Evolutionary conservation across 2,113 vertebrate genomes (phyloP), one percentile per base, ranked within the genome.

Genomic region (Pedetes capensis): DNA sequence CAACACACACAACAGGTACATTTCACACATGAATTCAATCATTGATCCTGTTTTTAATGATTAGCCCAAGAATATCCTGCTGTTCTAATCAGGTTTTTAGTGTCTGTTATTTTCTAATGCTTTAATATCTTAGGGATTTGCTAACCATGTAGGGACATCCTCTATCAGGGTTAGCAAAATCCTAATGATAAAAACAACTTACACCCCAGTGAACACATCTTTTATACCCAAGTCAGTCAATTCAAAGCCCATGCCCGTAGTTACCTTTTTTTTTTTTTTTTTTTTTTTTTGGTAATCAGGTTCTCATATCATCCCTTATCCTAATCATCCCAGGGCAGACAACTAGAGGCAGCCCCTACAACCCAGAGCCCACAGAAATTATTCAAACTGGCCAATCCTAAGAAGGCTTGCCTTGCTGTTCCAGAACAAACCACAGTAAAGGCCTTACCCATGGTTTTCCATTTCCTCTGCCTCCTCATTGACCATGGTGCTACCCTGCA

Each of bases 101-200:
- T 84, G 86, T 83, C 37, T 59, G 14, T n/a, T 80, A 55, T 69
- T 96, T 91, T 80, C 39, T 84, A 37, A 69, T 91, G 29, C 79
- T 90, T 88, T 53, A 4, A 91, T n/a, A 25, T 44, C 23, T 32
- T 39, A 6, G 66, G n/a, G 49, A 20, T n/a, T 93, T 82, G 49
- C 25, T 93, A 39, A 66, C 37, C 71, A n/a, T 92, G 42, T n/a
- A 79, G 44, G 14, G 42, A 55, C 18, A 81, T 22, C 16, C 4
- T 0, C 3, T 75, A 3, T 37, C 51, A 86, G 37, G 20, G 17
- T 71, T 89, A 88, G 59, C 55, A 93, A 68, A 91, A 93, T 85
- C 53, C 34, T 85, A 47, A 47, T 88, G 39, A 64, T 1, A 59
- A 53, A 59, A 53, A 47, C 22, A 84, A 12, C 69, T 84, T 29